These are phyloP conservation scores for Etia nguti DNA, from an alignment of 2,113 vertebrate genomes.

Conservation along the genomic window DNA sequence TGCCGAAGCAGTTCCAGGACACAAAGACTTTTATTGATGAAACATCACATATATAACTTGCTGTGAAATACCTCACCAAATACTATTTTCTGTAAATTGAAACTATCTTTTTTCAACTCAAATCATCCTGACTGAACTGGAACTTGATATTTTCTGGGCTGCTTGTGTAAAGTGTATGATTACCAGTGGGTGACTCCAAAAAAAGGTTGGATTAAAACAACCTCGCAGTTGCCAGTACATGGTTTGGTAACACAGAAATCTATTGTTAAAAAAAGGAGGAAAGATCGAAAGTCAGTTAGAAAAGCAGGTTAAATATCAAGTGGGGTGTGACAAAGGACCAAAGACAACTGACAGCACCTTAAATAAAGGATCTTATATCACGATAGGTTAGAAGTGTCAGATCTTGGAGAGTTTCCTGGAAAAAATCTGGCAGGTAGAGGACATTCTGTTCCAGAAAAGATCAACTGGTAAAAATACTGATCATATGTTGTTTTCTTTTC, in stretches of 20 bases:
- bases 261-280: neutral
- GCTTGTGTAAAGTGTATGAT: neutral
- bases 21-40: neutral
- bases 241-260: neutral
- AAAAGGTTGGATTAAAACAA: neutral
- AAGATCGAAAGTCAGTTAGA: neutral
- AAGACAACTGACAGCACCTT: neutral
- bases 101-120: neutral
- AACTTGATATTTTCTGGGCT: neutral
- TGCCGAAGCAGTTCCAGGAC: neutral
- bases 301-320: neutral
- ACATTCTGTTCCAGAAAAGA: neutral
- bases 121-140: neutral
- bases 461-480: neutral
- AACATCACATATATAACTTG: neutral
- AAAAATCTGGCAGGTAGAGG: neutral
- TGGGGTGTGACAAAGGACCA: neutral
- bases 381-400: neutral
- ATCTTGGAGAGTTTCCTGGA: neutral
- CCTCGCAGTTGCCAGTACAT: neutral
- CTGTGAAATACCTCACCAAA: neutral
- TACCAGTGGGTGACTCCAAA: neutral
- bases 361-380: neutral
- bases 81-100: neutral
- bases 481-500: neutral